A percentile compares a stretch with the other conserved stretches of the same genome.
phyloP scores from a whole-genome alignment of 2,888 invertebrate genomes.

The Tachina grossa region DNA sequence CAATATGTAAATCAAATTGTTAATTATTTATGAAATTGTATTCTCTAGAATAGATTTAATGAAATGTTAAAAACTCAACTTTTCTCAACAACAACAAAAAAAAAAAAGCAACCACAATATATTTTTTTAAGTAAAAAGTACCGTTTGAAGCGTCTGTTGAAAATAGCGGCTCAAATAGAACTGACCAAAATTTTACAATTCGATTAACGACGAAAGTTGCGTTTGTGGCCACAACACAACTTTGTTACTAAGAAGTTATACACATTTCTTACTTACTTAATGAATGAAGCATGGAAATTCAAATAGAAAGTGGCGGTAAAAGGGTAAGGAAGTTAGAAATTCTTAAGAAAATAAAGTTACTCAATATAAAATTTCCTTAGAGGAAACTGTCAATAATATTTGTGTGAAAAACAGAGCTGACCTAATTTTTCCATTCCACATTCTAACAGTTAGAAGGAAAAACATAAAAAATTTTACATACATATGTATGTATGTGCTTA shows the following conservation, averaged over 20 bases:
- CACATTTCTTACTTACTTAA: conserved; percentile 12
- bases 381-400: conserved; percentile 55
- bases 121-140: background rate
- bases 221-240: conserved; percentile 75
- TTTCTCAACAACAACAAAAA: conserved; percentile 7
- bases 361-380: conserved; percentile 31
- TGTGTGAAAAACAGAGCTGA: conserved; percentile 30
- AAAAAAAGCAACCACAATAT: background rate
- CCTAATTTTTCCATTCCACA: conserved; percentile 30
- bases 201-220: conserved; percentile 72
- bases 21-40: background rate
- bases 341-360: conserved; percentile 35
- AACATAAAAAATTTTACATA: background rate
- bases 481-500: too few species aligned
- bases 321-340: conserved; percentile 44
- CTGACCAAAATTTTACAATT: conserved; percentile 77
- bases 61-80: conserved; percentile 1
- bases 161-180: conserved; percentile 76
- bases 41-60: background rate
- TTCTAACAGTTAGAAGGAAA: background rate
- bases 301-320: conserved; percentile 25
- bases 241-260: conserved; percentile 71
- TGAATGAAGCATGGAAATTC: background rate
- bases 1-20: background rate
- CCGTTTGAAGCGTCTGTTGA: conserved; percentile 74